These are phyloP conservation scores for Xiphophorus maculatus DNA, from an alignment of 2,113 vertebrate species.

Conservation along the genomic window DNA sequence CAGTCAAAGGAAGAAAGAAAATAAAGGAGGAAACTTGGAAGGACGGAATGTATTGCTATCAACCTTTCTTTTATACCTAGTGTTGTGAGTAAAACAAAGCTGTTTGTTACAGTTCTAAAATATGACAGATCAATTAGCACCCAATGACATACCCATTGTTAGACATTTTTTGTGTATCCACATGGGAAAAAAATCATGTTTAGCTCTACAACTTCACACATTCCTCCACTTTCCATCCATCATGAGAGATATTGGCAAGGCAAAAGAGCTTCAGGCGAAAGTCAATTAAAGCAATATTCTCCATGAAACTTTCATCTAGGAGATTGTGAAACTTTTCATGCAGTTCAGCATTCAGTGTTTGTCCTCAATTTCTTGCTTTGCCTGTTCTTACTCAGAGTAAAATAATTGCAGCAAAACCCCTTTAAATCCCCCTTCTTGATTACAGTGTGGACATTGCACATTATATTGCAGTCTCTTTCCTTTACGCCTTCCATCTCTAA, in stretches of 20 bases:
- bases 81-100: no score
- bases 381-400: no score
- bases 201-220: neutral
- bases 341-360: neutral
- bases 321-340: neutral
- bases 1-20: no score
- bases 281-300: conserved; percentile 1
- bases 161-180: neutral
- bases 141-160: no score
- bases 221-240: neutral
- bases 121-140: neutral
- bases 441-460: conserved; percentile 3
- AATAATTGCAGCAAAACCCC: neutral
- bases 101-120: neutral
- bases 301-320: neutral
- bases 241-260: conserved; percentile 1
- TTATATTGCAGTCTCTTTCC: neutral
- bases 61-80: no score
- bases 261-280: conserved; percentile 16
- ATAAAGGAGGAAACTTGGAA: no score
- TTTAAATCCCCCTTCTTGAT: neutral
- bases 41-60: no score
- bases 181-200: neutral
- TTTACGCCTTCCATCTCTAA: neutral
- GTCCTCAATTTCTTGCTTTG: neutral